These are phyloP conservation scores for Linnaemya tessellans DNA, from an alignment of 2,888 invertebrate species.

Conservation along the genomic window DNA sequence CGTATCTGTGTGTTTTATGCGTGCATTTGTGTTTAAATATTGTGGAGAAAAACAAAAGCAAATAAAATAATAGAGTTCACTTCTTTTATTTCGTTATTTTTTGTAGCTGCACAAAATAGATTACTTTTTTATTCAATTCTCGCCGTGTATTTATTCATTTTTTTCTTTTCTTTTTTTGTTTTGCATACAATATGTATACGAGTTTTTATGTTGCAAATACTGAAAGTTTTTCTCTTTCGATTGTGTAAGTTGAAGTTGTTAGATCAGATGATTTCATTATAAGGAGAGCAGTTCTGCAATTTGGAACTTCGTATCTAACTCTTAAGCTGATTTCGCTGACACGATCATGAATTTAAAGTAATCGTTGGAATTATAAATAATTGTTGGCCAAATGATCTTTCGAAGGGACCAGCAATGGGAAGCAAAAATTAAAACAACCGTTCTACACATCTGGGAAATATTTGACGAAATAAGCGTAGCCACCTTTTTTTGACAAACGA, in stretches of 20 bases:
- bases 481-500: too few species aligned
- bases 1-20: slow-evolving; percentile 40
- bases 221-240: slow-evolving; percentile 40
- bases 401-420: too few species aligned
- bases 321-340: too few species aligned
- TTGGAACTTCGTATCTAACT: too few species aligned
- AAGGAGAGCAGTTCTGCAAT: slow-evolving; percentile 3
- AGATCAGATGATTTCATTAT: slow-evolving; percentile 34
- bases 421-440: too few species aligned
- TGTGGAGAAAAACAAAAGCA: slow-evolving; percentile 58
- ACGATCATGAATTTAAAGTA: too few species aligned
- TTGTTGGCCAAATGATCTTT: too few species aligned
- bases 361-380: too few species aligned
- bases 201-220: slow-evolving; percentile 36
- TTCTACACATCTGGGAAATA: too few species aligned
- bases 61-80: slow-evolving; percentile 62
- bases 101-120: slow-evolving; percentile 49
- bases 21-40: slow-evolving; percentile 48
- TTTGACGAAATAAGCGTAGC: too few species aligned
- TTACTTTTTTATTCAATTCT: slow-evolving; percentile 69
- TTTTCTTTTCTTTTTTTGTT: slow-evolving; percentile 38
- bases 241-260: slow-evolving; percentile 34
- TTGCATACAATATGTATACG: slow-evolving; percentile 49
- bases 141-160: slow-evolving; percentile 31
- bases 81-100: slow-evolving; percentile 20